Base-by-base conservation (phyloP, 2,113 vertebrate species). In the Fukomys damarensis region DNA sequence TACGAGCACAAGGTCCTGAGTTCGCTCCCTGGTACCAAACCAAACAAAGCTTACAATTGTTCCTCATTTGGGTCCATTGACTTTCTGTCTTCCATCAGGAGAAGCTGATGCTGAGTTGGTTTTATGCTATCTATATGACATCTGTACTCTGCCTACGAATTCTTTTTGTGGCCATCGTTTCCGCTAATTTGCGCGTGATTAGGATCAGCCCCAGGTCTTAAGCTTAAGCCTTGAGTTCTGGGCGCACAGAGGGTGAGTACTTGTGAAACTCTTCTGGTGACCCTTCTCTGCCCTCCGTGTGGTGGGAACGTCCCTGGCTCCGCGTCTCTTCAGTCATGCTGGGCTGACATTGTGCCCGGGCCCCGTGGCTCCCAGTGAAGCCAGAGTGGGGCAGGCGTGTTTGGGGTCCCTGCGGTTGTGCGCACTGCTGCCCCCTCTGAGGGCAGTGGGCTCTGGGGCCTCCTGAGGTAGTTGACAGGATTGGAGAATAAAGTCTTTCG, bases 401-500 rank as follows among this genome's bases (percentile, higher is more conserved):
- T 35, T 65, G 26, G 46, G 59, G 65, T 52, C 28, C 3, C 0
- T 6, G 72, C 38, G 86, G 28, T 30, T 13, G 76, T 46, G 49
- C 20, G 13, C 19, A n/a, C 30, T 74, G 16, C 35, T 17, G 82
- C 26, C 38, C 32, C 46, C 6, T 30, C 63, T 32, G 59, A 65
- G 35, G 38, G 26, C 19, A 7, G 4, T 26, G 58, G 38, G 10
- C 16, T 84, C 63, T 24, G 14, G 32, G 65, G 30, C 65, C 52
- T 91, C 41, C 1, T 82, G 35, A 70, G 52, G 65, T 66, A 46
- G 77, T 92, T 59, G 92, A 43, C 19, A 85, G 88, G 76, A 93
- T 90, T 95, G 85, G 81, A 92, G 76, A 97, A 56, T 56, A 38
- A 38, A 14, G 32, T 41, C 30, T 30, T 95, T 89, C 83, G 89